These are phyloP conservation scores for Noctua fimbriata DNA, from an alignment of 2,888 invertebrate species.

Conservation along the genomic window DNA sequence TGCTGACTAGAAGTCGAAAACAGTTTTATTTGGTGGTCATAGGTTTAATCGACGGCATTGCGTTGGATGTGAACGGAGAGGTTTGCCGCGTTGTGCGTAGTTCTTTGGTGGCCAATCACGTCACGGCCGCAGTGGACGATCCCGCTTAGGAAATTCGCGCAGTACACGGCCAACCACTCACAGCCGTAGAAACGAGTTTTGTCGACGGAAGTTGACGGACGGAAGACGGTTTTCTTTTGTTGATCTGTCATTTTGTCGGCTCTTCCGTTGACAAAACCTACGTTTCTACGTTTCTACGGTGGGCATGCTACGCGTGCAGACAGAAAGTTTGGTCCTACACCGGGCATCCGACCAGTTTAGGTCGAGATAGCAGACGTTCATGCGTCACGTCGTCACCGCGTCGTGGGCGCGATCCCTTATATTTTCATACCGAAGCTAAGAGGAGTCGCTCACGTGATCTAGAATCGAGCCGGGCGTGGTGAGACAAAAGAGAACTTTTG, in stretches of 20 bases:
- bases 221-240: no score
- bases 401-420: background rate
- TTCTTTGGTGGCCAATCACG: background rate
- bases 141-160: background rate
- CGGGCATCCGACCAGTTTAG: background rate
- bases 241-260: no score
- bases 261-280: no score
- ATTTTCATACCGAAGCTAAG: background rate
- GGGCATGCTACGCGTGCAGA: background rate
- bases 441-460: background rate
- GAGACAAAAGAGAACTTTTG: background rate
- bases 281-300: no score
- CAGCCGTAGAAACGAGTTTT: background rate
- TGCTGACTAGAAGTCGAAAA: constrained; percentile 78
- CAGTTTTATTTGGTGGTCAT: background rate
- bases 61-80: background rate
- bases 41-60: background rate
- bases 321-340: background rate
- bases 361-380: background rate
- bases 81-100: background rate
- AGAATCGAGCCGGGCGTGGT: background rate
- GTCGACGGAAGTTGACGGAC: no score
- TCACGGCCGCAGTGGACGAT: background rate
- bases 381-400: background rate
- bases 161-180: no score